phyloP scores from a whole-genome alignment of 2,888 invertebrate species.

The Calameuta idolon region DNA sequence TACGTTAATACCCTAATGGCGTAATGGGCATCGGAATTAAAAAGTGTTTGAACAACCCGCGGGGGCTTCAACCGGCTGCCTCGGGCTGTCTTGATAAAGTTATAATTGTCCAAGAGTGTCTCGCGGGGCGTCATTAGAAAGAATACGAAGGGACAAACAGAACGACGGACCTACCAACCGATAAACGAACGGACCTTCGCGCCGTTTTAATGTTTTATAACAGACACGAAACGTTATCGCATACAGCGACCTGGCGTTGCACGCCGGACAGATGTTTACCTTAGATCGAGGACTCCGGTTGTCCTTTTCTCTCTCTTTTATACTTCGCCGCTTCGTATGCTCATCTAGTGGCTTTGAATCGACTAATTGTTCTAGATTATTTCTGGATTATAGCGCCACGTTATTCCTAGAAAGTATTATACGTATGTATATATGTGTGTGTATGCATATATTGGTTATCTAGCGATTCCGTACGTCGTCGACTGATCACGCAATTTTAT shows the following conservation, averaged over 20 bases:
- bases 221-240: constrained; percentile 6
- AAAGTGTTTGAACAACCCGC: constrained; percentile 12
- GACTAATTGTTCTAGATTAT: constrained; percentile 5
- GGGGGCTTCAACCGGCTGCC: neutral
- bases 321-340: neutral
- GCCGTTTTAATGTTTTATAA: constrained; percentile 14
- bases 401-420: neutral
- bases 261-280: constrained; percentile 8
- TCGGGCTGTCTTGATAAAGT: constrained; percentile 10
- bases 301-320: neutral
- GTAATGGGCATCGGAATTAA: constrained; percentile 5
- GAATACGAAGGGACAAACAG: neutral
- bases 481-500: neutral
- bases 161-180: neutral
- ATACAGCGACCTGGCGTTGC: neutral
- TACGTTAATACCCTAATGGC: constrained; percentile 12
- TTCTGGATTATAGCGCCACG: neutral
- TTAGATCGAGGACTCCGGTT: constrained; percentile 9
- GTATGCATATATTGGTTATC: neutral
- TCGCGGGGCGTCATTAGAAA: constrained; percentile 13
- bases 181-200: constrained; percentile 1
- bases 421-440: no score
- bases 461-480: neutral
- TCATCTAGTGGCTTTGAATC: neutral
- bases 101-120: constrained; percentile 13